Base-by-base conservation (phyloP, 1,140 invertebrate species). In the Campoletis sonorensis region DNA sequence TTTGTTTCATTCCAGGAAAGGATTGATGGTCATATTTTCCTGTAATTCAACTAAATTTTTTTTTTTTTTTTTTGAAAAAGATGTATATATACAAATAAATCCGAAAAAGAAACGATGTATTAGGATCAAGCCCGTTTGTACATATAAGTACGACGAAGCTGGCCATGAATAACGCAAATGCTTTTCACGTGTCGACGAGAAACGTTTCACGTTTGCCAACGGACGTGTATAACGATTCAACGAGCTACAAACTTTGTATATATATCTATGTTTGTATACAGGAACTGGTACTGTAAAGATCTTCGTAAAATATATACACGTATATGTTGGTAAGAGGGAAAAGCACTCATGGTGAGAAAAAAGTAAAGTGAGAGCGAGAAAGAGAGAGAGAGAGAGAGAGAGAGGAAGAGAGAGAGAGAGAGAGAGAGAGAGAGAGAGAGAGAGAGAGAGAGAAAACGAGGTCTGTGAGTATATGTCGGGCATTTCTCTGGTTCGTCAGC, bases 111-210 rank as follows among this genome's bases (percentile, higher is more conserved):
- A 45, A 45, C 40, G 40, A 45, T 45, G 40, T 45, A 45, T 45
- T 45, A 45, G 40, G 40, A 45, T 45, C 40, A 45, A 45, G 40
- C 40, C 40, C 1, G n/a, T n/a, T 45, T 45, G 8, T 45, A 11
- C 8, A 10, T 45, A 45, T 45, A 45, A 45, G 40, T 4, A 45
- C 40, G 40, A 73, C 11, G 71, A 73, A 49, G 37, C 71, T 37
- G 21, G 72, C 15, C 58, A 85, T 83, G 84, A 85, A 84, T 85
- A 86, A 87, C 85, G 85, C 81, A 86, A 58, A 76, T 68, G 79
- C 40, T 83, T 85, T 72, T 81, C 84, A 64, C 76, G 61, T 79
- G 76, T 79, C 84, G 79, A 71, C 73, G 73, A 83, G 83, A 85
- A 51, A 27, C n/a, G 80, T 83, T 82, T 85, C 83, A 77, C 70